Evolutionary conservation across 2,797 vertebrate species (phyloP).

Genomic region (Phalanger gymnotis): DNA sequence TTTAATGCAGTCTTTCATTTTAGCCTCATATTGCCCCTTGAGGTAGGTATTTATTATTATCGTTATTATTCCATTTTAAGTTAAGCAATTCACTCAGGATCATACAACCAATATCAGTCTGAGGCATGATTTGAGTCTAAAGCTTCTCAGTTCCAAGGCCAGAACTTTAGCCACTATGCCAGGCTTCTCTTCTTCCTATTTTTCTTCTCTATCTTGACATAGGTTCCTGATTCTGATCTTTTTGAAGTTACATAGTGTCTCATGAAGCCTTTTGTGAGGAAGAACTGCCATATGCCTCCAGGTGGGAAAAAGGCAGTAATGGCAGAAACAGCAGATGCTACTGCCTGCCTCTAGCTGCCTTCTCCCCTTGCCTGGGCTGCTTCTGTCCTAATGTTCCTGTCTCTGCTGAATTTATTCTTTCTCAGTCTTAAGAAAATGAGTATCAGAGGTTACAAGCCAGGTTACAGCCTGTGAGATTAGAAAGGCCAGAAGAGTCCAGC

Average conservation of each 20-base stretch:
- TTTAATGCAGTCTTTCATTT: neutral
- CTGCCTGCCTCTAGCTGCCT: neutral
- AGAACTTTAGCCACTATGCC: neutral
- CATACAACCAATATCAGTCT: neutral
- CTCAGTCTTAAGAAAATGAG: neutral
- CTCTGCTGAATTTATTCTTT: neutral
- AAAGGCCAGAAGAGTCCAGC: neutral
- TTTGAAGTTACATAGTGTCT: neutral
- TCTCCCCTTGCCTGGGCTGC: neutral
- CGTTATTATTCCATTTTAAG: neutral
- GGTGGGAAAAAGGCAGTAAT: neutral
- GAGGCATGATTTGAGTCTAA: neutral
- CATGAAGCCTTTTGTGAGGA: neutral
- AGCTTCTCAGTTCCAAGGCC: neutral
- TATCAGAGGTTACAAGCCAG: neutral
- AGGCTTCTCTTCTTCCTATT: neutral
- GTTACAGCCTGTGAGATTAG: neutral
- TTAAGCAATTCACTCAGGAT: neutral
- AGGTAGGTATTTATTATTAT: neutral
- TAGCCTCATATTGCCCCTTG: neutral
- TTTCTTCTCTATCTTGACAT: neutral
- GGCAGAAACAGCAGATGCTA: neutral
- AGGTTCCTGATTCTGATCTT: neutral
- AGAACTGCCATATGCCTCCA: neutral
- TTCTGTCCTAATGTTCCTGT: neutral